Percentiles rank a stretch among this genome's conserved stretches.
Evolutionary conservation across 2,113 vertebrate species (phyloP).

Genomic region (Typhlomys cinereus): DNA sequence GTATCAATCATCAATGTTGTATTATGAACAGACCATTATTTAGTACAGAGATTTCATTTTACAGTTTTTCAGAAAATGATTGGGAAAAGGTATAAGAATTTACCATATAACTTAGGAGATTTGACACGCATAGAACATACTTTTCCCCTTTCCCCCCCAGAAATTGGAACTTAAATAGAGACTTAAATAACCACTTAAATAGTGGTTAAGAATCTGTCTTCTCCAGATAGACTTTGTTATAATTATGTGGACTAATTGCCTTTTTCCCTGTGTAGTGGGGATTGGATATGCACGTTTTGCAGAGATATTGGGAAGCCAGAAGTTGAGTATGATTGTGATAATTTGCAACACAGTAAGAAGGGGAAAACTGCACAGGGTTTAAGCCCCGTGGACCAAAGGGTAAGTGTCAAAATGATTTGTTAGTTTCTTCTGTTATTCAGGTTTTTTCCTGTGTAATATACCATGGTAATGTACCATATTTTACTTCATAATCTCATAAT

Average conservation of each 20-base stretch:
- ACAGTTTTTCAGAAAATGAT: constrained; percentile 9
- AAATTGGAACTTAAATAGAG: constrained; percentile 17
- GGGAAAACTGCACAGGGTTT: constrained; percentile 90
- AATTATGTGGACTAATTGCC: constrained; percentile 65
- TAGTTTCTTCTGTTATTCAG: neutral
- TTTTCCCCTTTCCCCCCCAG: neutral
- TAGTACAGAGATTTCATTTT: neutral
- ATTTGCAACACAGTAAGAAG: constrained; percentile 91
- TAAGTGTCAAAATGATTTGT: constrained; percentile 78
- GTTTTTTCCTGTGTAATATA: neutral
- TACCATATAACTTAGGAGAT: neutral
- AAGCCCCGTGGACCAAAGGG: constrained; percentile 95
- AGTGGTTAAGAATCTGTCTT: neutral
- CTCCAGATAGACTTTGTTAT: constrained; percentile 5
- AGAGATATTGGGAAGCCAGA: constrained; percentile 94
- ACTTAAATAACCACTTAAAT: too few relatives aligned
- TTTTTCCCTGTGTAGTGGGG: constrained; percentile 88
- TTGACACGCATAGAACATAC: constrained; percentile 1
- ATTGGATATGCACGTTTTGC: constrained; percentile 99
- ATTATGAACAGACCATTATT: neutral
- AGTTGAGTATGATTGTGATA: constrained; percentile 96
- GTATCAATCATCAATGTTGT: neutral
- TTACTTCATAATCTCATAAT: neutral
- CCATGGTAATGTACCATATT: neutral
- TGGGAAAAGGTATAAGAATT: neutral